A percentile compares a stretch with the other conserved stretches of the same genome.
These are phyloP conservation scores for Bugula neritina DNA, from an alignment of 2,888 invertebrate species.

Conservation along the genomic window DNA sequence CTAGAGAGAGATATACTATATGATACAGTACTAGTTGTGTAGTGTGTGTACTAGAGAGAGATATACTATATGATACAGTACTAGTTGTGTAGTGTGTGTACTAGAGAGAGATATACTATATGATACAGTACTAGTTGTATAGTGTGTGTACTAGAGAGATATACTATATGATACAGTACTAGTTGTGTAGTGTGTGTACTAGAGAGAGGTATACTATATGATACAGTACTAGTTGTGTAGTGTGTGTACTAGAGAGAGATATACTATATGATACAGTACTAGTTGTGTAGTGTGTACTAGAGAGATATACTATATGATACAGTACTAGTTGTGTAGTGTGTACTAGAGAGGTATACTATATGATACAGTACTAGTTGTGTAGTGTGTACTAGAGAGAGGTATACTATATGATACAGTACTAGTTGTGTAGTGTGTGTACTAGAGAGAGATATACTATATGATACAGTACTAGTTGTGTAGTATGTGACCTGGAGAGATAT, in stretches of 20 bases:
- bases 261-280: too few relatives aligned
- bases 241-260: neutral
- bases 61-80: neutral
- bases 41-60: neutral
- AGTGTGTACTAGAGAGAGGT: neutral
- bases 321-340: neutral
- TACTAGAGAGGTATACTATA: neutral
- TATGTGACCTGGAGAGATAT: neutral
- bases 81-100: neutral
- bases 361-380: neutral
- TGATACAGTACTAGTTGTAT: too few relatives aligned
- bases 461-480: too few relatives aligned
- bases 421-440: neutral
- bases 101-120: neutral
- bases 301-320: too few relatives aligned
- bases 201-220: neutral
- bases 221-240: neutral
- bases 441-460: neutral
- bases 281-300: too few relatives aligned
- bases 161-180: neutral
- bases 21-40: neutral
- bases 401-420: neutral
- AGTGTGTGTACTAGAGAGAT: neutral
- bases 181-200: neutral
- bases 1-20: neutral